Evolutionary conservation across 2,888 invertebrate species (phyloP).

Genomic region (Nymphalis urticae): DNA sequence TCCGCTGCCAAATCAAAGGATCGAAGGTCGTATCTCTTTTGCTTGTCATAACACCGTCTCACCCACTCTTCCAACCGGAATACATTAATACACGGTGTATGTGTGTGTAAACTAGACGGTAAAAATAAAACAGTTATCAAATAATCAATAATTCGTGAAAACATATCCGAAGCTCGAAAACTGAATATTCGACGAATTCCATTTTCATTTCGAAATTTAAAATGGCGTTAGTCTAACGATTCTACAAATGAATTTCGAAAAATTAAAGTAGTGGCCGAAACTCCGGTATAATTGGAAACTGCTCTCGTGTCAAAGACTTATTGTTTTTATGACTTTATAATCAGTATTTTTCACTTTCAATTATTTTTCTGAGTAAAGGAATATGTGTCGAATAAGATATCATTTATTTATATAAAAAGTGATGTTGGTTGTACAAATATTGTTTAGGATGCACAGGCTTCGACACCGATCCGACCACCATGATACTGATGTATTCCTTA

Average conservation of each 20-base stretch:
- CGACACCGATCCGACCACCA: too few relatives aligned
- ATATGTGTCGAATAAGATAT: too few relatives aligned
- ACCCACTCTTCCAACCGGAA: too few relatives aligned
- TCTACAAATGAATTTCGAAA: constrained; percentile 14
- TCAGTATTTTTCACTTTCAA: background rate
- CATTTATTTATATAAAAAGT: too few relatives aligned
- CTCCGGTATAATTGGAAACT: constrained; percentile 6
- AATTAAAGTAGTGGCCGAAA: constrained; percentile 6
- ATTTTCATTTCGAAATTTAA: constrained; percentile 19
- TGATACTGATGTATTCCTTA: too few relatives aligned
- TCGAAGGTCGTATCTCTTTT: too few relatives aligned
- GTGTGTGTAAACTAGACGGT: too few relatives aligned
- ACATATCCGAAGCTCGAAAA: constrained; percentile 14
- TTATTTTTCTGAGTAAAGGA: background rate
- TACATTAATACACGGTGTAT: too few relatives aligned
- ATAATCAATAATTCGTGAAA: constrained; percentile 15
- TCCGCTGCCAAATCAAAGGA: too few relatives aligned
- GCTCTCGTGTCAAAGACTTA: constrained; percentile 1
- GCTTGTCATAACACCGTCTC: too few relatives aligned
- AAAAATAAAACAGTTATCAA: background rate
- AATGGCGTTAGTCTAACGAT: constrained; percentile 14
- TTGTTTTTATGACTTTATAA: constrained; percentile 5
- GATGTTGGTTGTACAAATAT: too few relatives aligned
- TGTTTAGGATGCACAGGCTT: too few relatives aligned
- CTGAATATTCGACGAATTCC: constrained; percentile 12